Evolutionary conservation across 2,113 vertebrate genomes (phyloP).

Genomic region (Capra hircus): DNA sequence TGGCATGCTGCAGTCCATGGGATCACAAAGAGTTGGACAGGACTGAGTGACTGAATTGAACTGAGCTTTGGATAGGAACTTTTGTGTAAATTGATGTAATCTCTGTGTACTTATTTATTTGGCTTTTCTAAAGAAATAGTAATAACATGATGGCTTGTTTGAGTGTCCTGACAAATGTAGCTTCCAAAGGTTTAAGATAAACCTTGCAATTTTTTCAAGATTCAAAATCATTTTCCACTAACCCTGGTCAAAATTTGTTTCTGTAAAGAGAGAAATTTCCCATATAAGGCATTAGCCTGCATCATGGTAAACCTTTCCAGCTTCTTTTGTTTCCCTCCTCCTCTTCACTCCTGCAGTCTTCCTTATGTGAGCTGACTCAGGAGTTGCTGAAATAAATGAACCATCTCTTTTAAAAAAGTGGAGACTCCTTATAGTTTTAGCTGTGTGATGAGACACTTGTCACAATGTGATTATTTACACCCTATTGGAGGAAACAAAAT

Average conservation of each 20-base stretch:
- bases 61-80: background rate
- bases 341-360: background rate
- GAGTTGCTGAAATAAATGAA: background rate
- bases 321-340: background rate
- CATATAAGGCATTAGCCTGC: background rate
- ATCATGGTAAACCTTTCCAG: background rate
- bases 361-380: background rate
- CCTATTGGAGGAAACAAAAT: background rate
- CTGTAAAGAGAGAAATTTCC: background rate
- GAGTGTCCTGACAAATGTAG: background rate
- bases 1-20: background rate
- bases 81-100: background rate
- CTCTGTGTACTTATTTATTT: background rate
- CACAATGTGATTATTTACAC: background rate
- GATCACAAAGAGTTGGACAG: background rate
- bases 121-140: background rate
- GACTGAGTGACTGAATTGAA: background rate
- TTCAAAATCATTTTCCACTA: slow-evolving; percentile 22
- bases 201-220: background rate
- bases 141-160: background rate
- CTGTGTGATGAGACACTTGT: background rate
- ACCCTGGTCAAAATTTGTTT: background rate
- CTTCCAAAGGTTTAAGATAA: slow-evolving; percentile 10
- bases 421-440: background rate
- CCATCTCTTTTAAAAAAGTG: background rate